Percentiles rank a stretch among this genome's conserved stretches.
These are phyloP conservation scores for Hormiphora californensis DNA, from an alignment of 37 sponge, comb jelly and placozoan genomes.

Conservation along the genomic window DNA sequence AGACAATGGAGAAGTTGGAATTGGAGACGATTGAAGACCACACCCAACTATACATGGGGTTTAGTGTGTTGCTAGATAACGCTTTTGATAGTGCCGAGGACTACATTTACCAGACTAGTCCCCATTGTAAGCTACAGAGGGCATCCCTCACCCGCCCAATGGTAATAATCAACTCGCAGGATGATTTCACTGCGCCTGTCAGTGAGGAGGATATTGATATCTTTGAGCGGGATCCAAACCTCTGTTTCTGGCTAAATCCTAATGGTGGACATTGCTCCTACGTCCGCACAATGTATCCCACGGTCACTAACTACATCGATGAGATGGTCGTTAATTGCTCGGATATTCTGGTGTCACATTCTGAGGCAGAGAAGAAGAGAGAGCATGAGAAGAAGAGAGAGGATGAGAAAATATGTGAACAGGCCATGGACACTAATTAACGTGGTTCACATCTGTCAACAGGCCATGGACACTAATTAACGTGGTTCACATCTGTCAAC, in stretches of 20 bases:
- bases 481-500: no score
- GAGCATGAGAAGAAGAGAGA: no score
- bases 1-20: background rate
- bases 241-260: background rate
- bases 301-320: constrained; percentile 2
- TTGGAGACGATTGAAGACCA: background rate
- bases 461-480: no score
- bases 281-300: background rate
- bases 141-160: background rate
- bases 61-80: background rate
- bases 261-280: background rate
- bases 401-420: no score
- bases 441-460: no score
- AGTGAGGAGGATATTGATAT: background rate
- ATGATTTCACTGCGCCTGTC: background rate
- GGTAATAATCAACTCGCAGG: background rate
- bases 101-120: background rate
- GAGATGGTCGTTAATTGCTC: background rate
- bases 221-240: constrained; percentile 1
- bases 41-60: background rate
- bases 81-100: background rate
- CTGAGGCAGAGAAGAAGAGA: no score
- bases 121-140: background rate
- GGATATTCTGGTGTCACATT: background rate
- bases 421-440: no score